Base-by-base conservation (phyloP, 2,797 vertebrate species). In the Sebastes minor region DNA sequence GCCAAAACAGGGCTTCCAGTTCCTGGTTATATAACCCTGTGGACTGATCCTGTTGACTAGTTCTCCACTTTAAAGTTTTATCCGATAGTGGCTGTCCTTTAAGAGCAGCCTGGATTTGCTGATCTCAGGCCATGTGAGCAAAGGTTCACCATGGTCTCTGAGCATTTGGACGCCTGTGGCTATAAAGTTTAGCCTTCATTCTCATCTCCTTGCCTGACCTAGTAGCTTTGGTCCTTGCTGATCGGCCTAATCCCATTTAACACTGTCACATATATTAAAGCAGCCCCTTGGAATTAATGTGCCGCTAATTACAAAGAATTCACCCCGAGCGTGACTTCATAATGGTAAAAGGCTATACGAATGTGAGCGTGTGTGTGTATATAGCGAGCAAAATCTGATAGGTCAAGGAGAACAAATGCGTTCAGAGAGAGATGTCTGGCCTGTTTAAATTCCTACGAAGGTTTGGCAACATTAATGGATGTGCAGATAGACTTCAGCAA, bases 331-430 rank as follows among this genome's bases (percentile, higher is more conserved):
- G 64, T 83, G 87, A 90, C 84, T 86, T 83, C 71, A 83, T 76
- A 73, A 55, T 86, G 84, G 83, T 83, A 88, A 57, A 80, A 66
- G 80, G 86, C 86, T 76, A 57, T 63, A 74, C 6, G 52, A 84
- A 82, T 83, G 66, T 35, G 75, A 71, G 72, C 18, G 64, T 74
- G 85, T 71, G 38, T 3, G 82, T 80, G 57, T 74, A 22, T 81
- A 28, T 60, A 84, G 72, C 8, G 14, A 85, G 79, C 49, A 65
- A 75, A 84, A 85, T 83, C 46, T 74, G 63, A 88, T 78, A 86
- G 84, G 90, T 91, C 91, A 92, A 90, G 88, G 81, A 86, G 89
- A 93, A 93, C 76, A 89, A 94, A 91, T 81, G 25, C 6, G 22
- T 77, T 91, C 76, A 83, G 62, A 69, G 77, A 63, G 72, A 83